Base-by-base conservation (phyloP, 1,140 invertebrate genomes). In the Luehdorfia chinensis region DNA sequence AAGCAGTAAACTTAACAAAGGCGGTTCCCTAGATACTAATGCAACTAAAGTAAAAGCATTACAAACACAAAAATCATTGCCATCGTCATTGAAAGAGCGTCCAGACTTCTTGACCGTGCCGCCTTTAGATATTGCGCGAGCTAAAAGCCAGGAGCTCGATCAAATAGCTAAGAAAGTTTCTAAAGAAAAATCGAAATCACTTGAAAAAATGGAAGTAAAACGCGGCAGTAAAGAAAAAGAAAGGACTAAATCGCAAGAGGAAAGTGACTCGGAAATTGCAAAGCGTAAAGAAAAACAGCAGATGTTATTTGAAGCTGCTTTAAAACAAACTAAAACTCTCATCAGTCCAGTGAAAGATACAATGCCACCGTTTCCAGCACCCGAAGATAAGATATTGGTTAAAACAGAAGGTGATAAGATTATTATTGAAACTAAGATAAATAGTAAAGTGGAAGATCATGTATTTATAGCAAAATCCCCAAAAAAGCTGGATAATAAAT, bases 401-500 rank as follows among this genome's bases (percentile, higher is more conserved):
- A 90, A 90, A 72, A 90, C 89, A 0, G 89, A 90, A 55, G 90
- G 90, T 9, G 90, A 90, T 61, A 90, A 90, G 56, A 90, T 90
- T 46, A 90, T 90, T 8, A 90, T 90, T 50, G 90, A 90, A 80
- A 90, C 90, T 1, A 89, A 90, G 66, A 90, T 90, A 13, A 90
- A 79, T 50, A 90, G 88, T 25, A 90, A 90, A 65, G 89, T 87
- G 1, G 89, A 90, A 69, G 90, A 90, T 71, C 89, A 90, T 59
- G 90, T 90, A n/a, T 89, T 92, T 44, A 92, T 92, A 58, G 91
- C 91, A 0, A 92, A 92, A 67, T 90, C 91, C 12, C 91, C 91
- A 1, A 90, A 92, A 49, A 92, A 92, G 58, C 62, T 92, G 2
- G 91, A 92, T 57, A 91, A 90, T 50, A 91, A 90, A 53, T 62